Evolutionary conservation across 2,888 invertebrate genomes (phyloP).

Genomic region (Venusia cambrica): DNA sequence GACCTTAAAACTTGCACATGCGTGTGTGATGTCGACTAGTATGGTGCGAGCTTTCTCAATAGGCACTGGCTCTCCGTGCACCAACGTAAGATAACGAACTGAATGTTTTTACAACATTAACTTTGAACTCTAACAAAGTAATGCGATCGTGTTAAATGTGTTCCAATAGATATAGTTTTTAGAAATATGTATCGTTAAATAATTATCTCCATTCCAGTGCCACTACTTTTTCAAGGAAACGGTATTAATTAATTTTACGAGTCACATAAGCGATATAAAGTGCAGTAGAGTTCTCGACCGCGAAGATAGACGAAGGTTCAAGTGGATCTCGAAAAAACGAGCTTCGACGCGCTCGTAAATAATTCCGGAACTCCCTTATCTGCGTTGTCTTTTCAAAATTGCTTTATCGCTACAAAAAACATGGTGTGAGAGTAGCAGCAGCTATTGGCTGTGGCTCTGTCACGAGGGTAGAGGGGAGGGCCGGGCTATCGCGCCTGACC

Average conservation of each 20-base stretch:
- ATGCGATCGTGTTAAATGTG: no score
- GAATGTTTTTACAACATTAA: constrained; percentile 5
- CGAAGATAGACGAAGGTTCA: constrained; percentile 62
- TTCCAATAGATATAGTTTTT: no score
- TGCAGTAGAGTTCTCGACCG: constrained; percentile 25
- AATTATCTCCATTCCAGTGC: no score
- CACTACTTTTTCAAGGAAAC: constrained; percentile 47
- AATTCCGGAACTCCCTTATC: constrained; percentile 48
- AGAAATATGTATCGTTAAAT: no score
- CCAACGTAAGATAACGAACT: no score
- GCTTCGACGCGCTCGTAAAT: constrained; percentile 36
- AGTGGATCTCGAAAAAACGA: constrained; percentile 32
- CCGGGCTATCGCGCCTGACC: constrained; percentile 54
- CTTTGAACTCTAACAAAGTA: no score
- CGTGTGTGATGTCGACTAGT: no score
- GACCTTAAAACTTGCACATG: no score
- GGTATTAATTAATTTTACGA: constrained; percentile 53
- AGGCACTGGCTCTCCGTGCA: no score
- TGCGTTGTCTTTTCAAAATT: constrained; percentile 41
- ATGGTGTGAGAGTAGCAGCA: constrained; percentile 31
- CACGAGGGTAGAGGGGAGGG: constrained; percentile 15
- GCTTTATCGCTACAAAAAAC: constrained; percentile 51
- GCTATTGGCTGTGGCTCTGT: constrained; percentile 29
- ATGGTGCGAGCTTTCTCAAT: no score
- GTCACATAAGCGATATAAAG: constrained; percentile 46